phyloP scores from a whole-genome alignment of 2,113 vertebrate species.

The Tupaia tana region DNA sequence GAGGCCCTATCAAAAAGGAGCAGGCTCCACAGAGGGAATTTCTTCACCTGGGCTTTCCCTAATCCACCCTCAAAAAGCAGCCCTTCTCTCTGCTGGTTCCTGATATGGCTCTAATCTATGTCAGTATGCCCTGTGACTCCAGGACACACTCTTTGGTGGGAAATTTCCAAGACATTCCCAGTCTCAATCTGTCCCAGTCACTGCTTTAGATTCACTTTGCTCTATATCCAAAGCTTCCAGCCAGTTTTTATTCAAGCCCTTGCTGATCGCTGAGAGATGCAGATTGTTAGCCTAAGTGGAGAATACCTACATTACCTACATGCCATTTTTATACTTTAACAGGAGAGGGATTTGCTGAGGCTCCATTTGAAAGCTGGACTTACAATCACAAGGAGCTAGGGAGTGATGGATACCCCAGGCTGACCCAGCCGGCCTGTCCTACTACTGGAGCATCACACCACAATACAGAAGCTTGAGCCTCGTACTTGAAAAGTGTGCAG shows the following conservation, averaged over 20 bases:
- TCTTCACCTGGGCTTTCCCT: not conserved
- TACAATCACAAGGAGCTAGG: not conserved
- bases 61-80: not conserved
- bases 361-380: not conserved
- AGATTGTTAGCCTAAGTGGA: not conserved
- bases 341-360: not conserved
- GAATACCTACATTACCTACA: not conserved
- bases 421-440: not conserved
- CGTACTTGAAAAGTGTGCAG: not conserved
- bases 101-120: not conserved
- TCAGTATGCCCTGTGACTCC: not conserved
- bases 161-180: not conserved
- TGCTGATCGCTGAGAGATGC: not conserved
- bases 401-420: not conserved
- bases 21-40: not conserved
- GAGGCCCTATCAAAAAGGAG: not conserved
- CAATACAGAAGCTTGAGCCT: not conserved
- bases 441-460: not conserved
- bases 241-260: not conserved
- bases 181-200: not conserved
- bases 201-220: not conserved
- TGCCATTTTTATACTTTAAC: not conserved
- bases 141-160: not conserved
- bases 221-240: not conserved
- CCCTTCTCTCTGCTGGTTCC: not conserved